phyloP scores from a whole-genome alignment of 2,113 vertebrate genomes.

The Daubentonia madagascariensis region DNA sequence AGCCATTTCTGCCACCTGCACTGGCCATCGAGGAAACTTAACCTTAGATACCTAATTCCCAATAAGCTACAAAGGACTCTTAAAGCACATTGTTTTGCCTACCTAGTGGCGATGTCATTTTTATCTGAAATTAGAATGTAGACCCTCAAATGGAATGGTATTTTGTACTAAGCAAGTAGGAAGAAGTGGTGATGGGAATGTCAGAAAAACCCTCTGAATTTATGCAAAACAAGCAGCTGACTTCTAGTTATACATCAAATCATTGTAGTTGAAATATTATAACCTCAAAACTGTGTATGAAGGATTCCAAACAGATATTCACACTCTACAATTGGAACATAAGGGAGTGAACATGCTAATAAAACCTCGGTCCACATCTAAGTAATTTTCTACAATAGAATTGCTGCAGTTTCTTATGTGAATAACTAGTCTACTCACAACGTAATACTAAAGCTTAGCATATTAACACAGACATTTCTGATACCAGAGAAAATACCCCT shows the following conservation, averaged over 20 bases:
- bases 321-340: neutral
- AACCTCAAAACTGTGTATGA: neutral
- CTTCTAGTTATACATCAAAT: neutral
- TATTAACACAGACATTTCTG: neutral
- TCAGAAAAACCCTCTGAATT: neutral
- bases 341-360: neutral
- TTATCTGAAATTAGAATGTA: neutral
- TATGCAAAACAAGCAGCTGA: neutral
- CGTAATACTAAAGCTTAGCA: neutral
- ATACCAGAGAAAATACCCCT: neutral
- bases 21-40: neutral
- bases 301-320: neutral
- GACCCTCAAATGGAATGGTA: neutral
- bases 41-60: neutral
- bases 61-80: neutral
- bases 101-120: neutral
- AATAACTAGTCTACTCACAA: neutral
- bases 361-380: neutral
- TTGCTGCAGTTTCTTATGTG: neutral
- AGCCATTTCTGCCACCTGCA: accelerated
- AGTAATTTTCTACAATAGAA: neutral
- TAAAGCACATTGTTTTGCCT: neutral
- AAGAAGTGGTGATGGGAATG: neutral
- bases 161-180: too few species aligned
- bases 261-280: neutral